Percentiles rank a stretch among this genome's conserved stretches.
These are phyloP conservation scores for Hydroisotoma schaefferi DNA, from an alignment of 2,888 invertebrate species.

Conservation along the genomic window DNA sequence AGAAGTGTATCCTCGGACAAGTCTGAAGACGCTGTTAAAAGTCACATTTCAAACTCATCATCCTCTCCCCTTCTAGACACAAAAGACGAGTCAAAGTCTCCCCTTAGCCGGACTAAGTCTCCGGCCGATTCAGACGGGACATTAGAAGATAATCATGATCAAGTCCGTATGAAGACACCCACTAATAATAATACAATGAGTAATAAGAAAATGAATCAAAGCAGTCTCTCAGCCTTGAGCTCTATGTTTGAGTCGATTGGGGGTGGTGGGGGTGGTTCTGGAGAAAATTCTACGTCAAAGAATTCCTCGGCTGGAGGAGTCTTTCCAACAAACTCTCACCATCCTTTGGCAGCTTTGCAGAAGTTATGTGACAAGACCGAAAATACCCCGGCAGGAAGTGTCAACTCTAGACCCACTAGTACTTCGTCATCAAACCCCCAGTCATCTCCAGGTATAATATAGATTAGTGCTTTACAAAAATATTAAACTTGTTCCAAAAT, in stretches of 20 bases:
- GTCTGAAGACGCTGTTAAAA: conserved; percentile 42
- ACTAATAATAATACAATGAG: conserved; percentile 15
- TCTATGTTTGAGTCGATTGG: conserved; percentile 87
- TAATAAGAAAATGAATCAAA: conserved; percentile 38
- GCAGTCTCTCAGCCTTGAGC: conserved; percentile 76
- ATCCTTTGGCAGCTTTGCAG: conserved; percentile 90
- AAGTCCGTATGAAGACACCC: neutral
- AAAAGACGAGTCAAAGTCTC: conserved; percentile 17
- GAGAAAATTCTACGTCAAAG: conserved; percentile 27
- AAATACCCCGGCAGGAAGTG: conserved; percentile 58
- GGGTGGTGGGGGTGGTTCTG: conserved; percentile 52
- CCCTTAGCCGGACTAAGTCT: conserved; percentile 7
- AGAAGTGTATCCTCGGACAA: conserved; percentile 46
- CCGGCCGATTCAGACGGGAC: conserved; percentile 9
- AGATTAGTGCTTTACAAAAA: neutral
- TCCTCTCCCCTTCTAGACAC: conserved; percentile 15
- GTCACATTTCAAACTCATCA: conserved; percentile 24
- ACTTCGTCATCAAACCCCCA: conserved; percentile 49
- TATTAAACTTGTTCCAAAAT: neutral
- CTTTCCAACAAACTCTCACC: conserved; percentile 55
- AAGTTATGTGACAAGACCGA: conserved; percentile 95
- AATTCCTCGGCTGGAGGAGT: conserved; percentile 27
- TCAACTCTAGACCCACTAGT: conserved; percentile 54
- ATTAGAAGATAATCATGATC: conserved; percentile 12
- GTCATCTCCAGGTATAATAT: conserved; percentile 40